phyloP scores from a whole-genome alignment of 2,113 vertebrate genomes.

The Hydrochoerus hydrochaeris region DNA sequence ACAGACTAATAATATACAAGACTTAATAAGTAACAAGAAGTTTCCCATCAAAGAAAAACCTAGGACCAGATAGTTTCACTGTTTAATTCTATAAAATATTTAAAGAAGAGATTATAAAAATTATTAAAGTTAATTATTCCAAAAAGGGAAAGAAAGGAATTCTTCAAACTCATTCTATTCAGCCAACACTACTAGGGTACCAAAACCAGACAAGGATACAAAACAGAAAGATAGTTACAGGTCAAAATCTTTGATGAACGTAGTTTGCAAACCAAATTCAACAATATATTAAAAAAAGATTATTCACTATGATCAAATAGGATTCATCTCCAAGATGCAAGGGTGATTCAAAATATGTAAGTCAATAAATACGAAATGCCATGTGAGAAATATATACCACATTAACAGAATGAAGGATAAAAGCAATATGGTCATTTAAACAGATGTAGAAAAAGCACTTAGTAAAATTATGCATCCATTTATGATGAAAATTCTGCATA shows the following conservation, averaged over 20 bases:
- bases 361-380: neutral
- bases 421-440: neutral
- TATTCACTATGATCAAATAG: neutral
- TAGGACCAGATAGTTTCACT: neutral
- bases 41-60: neutral
- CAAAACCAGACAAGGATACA: neutral
- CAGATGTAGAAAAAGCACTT: neutral
- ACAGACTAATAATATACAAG: neutral
- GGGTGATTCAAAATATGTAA: neutral
- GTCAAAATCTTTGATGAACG: neutral
- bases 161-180: neutral
- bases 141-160: neutral
- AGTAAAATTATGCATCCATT: neutral
- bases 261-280: neutral
- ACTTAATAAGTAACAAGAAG: neutral
- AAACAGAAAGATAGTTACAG: neutral
- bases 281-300: neutral
- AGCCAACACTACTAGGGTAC: neutral
- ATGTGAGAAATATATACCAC: neutral
- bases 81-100: neutral
- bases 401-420: neutral
- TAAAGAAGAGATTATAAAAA: neutral
- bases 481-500: neutral
- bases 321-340: neutral
- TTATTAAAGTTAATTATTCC: neutral